Conservation (phyloP, 2,888 invertebrate species). For the Drosophila aldrichi region DNA sequence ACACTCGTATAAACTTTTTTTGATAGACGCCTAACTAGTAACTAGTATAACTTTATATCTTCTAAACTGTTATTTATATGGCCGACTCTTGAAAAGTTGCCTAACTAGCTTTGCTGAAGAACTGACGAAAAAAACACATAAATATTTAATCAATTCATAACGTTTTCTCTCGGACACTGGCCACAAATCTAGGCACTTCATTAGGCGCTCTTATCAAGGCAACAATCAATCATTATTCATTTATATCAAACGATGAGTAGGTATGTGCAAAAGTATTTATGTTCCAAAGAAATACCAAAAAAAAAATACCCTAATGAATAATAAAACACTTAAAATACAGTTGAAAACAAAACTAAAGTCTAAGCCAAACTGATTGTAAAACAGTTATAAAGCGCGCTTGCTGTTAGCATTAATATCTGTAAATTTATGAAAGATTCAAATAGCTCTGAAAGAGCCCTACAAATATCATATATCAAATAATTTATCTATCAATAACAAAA, state of each 20-base stretch:
- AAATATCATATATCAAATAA: not conserved
- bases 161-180: not conserved
- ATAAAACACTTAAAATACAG: constrained; percentile 1
- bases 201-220: not conserved
- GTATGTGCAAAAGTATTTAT: not conserved
- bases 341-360: not conserved
- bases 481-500: not conserved
- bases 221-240: constrained; percentile 45
- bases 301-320: not conserved
- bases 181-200: constrained; percentile 12
- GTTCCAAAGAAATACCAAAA: too few relatives aligned
- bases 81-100: not conserved
- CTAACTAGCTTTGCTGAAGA: constrained; percentile 6
- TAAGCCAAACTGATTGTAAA: not conserved
- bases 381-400: not conserved
- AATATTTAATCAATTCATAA: constrained; percentile 20
- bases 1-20: too few relatives aligned
- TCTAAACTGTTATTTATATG: not conserved
- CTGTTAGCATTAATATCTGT: not conserved
- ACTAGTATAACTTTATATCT: not conserved
- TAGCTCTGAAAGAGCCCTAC: not conserved
- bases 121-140: not conserved
- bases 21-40: not conserved
- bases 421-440: not conserved
- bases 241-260: not conserved